phyloP scores from a whole-genome alignment of 2,113 vertebrate genomes.

The Myotis brandtii region DNA sequence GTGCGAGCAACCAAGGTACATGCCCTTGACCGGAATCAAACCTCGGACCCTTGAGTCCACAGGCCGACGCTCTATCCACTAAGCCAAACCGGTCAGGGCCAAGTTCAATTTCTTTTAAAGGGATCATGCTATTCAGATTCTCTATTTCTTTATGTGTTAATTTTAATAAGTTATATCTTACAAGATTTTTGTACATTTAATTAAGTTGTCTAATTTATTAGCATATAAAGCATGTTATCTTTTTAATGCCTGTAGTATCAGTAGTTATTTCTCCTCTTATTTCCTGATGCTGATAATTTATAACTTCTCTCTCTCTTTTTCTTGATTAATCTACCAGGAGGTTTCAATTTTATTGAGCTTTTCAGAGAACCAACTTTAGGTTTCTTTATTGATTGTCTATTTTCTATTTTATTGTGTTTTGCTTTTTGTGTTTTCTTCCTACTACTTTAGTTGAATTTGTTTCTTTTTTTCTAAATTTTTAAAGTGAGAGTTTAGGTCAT shows the following conservation, averaged over 20 bases:
- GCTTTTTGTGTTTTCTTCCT: background rate
- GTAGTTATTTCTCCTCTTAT: background rate
- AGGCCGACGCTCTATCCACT: no score
- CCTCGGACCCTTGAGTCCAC: no score
- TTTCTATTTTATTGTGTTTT: slow-evolving; percentile 15
- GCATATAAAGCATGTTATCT: background rate
- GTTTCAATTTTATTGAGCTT: background rate
- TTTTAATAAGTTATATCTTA: background rate
- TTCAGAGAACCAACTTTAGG: background rate
- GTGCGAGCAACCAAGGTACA: no score
- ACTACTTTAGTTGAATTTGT: background rate
- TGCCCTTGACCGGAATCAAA: no score
- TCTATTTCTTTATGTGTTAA: background rate
- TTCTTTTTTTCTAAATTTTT: background rate
- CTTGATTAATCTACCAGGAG: background rate
- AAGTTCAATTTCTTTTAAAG: background rate
- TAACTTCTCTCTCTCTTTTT: background rate
- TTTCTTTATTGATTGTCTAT: background rate
- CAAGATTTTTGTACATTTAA: background rate
- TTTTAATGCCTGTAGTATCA: background rate
- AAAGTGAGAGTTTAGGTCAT: background rate
- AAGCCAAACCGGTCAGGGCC: no score
- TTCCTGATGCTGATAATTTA: background rate
- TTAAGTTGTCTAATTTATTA: slow-evolving; percentile 16
- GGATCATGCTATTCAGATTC: background rate